These are phyloP conservation scores for Drosophila ohnishii DNA, from an alignment of 1,140 invertebrate genomes.

Conservation along the genomic window DNA sequence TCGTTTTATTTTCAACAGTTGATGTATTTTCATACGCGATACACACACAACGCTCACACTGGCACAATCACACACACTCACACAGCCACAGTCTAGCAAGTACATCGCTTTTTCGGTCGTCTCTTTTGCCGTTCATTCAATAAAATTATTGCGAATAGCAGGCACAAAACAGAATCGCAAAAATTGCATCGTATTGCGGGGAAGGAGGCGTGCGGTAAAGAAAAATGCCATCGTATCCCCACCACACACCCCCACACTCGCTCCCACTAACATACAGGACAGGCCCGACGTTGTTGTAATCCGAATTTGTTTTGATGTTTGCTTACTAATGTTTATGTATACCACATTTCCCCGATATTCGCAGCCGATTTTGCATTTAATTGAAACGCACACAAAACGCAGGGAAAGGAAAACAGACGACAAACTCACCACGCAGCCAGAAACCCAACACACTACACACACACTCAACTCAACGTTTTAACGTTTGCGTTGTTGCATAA, in stretches of 20 bases:
- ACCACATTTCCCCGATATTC: constrained; percentile 36
- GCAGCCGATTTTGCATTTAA: constrained; percentile 57
- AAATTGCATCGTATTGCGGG: constrained; percentile 73
- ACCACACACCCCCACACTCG: constrained; percentile 18
- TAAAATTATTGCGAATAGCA: constrained; percentile 78
- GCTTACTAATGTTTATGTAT: constrained; percentile 13
- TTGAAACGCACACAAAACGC: constrained; percentile 61
- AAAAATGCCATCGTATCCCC: constrained; percentile 68
- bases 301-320: constrained; percentile 54
- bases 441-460: constrained; percentile 71
- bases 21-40: constrained; percentile 47
- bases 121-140: constrained; percentile 76
- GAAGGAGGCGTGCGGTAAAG: constrained; percentile 60
- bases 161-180: constrained; percentile 75
- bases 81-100: constrained; percentile 44
- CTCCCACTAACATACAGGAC: constrained; percentile 11
- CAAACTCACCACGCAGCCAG: constrained; percentile 47
- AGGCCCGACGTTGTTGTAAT: constrained; percentile 38
- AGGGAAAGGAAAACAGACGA: constrained; percentile 71
- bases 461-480: constrained; percentile 69
- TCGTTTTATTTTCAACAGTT: constrained; percentile 27
- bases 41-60: constrained; percentile 47
- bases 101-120: constrained; percentile 69
- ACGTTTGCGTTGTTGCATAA: constrained; percentile 76
- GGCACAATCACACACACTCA: constrained; percentile 21